Evolutionary conservation across 2,113 vertebrate species (phyloP).

Genomic region (Pelusios castaneus): DNA sequence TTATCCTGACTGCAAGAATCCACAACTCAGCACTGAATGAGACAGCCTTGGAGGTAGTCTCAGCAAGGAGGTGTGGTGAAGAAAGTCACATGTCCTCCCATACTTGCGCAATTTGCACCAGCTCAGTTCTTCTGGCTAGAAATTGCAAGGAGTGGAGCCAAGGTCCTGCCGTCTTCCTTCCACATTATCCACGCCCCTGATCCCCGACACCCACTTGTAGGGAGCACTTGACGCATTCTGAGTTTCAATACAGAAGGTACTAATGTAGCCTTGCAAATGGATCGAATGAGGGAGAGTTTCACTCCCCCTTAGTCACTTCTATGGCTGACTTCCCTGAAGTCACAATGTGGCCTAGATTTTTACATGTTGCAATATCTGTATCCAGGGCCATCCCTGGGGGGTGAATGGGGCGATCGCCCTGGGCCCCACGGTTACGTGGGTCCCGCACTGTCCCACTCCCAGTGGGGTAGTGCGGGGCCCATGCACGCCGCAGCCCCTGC

Average conservation of each 20-base stretch:
- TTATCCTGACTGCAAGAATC: not conserved
- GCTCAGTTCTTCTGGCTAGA: not conserved
- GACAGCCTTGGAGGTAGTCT: not conserved
- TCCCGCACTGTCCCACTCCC: no score
- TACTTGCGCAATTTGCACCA: not conserved
- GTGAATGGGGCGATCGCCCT: no score
- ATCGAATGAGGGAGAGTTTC: not conserved
- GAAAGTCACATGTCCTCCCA: not conserved
- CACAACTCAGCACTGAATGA: not conserved
- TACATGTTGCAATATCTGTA: not conserved
- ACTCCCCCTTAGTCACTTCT: not conserved
- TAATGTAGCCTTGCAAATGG: not conserved
- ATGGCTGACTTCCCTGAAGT: not conserved
- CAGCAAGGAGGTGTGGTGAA: not conserved
- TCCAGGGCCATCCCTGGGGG: no score
- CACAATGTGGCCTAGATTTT: not conserved
- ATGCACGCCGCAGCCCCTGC: no score
- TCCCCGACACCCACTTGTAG: not conserved
- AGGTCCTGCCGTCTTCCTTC: not conserved
- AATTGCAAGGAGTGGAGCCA: not conserved
- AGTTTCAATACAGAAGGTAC: not conserved
- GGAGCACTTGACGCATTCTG: not conserved
- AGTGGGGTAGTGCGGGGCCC: no score
- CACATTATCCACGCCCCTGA: accelerated
- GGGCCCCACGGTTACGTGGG: no score